phyloP scores from a whole-genome alignment of 2,797 vertebrate genomes.

The Syngnathus acus region DNA sequence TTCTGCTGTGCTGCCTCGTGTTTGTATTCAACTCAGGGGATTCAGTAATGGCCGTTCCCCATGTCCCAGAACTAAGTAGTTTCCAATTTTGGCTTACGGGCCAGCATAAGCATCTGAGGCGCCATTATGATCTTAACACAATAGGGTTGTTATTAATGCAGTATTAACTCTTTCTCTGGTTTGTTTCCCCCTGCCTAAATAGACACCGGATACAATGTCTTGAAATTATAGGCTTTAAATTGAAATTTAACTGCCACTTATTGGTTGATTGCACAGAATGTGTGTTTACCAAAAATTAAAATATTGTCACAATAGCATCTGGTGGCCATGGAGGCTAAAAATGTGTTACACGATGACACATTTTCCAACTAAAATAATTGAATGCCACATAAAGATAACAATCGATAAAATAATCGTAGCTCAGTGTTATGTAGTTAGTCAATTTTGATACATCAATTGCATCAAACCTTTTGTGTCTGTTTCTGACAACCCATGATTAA shows the following conservation, averaged over 20 bases:
- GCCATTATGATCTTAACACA: slow-evolving; percentile 49
- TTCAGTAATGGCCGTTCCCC: slow-evolving; percentile 44
- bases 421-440: no score
- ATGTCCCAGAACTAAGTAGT: slow-evolving; percentile 26
- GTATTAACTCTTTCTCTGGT: slow-evolving; percentile 45
- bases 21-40: slow-evolving; percentile 51
- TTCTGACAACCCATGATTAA: no score
- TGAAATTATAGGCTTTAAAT: slow-evolving; percentile 50
- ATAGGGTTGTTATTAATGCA: slow-evolving; percentile 48
- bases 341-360: not conserved
- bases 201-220: slow-evolving; percentile 17
- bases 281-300: slow-evolving; percentile 10
- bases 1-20: slow-evolving; percentile 32
- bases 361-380: no score
- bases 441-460: no score
- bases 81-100: slow-evolving; percentile 17
- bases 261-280: slow-evolving; percentile 36
- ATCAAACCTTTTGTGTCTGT: no score
- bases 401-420: no score
- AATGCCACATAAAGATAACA: no score
- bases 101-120: slow-evolving; percentile 20
- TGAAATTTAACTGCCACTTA: slow-evolving; percentile 50
- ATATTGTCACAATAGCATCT: not conserved
- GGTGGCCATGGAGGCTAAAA: not conserved
- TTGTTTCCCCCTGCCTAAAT: slow-evolving; percentile 22